Conservation (phyloP, 2,888 invertebrate species). For the Uropetala carovei region DNA sequence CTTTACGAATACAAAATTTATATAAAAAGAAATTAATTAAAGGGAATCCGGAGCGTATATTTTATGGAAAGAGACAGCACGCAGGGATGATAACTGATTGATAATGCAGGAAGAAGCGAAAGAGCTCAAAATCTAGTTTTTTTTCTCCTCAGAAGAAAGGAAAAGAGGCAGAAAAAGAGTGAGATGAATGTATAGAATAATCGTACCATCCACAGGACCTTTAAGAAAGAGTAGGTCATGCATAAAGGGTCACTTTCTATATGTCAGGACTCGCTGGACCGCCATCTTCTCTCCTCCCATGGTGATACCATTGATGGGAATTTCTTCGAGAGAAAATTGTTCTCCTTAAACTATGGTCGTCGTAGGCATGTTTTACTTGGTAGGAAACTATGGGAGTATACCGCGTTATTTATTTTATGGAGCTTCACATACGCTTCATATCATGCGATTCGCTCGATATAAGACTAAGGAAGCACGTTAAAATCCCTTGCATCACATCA, state of each 20-base stretch:
- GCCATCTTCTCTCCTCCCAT: neutral
- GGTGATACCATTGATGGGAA: neutral
- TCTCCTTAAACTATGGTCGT: neutral
- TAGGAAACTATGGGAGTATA: neutral
- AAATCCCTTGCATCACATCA: neutral
- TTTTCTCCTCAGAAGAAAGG: neutral
- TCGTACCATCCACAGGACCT: neutral
- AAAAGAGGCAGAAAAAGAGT: neutral
- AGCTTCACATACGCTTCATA: neutral
- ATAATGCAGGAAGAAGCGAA: too few relatives aligned
- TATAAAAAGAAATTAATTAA: too few relatives aligned
- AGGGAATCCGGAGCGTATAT: too few relatives aligned
- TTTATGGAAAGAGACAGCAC: too few relatives aligned
- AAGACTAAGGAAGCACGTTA: constrained; percentile 13
- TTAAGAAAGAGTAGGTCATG: constrained; percentile 34
- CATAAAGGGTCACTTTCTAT: neutral
- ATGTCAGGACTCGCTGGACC: neutral
- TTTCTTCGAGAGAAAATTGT: neutral
- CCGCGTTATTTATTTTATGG: constrained; percentile 16
- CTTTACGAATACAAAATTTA: too few relatives aligned
- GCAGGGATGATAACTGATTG: too few relatives aligned
- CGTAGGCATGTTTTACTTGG: neutral
- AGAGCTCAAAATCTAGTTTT: too few relatives aligned
- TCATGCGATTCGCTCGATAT: neutral
- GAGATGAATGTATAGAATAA: neutral